Percentiles rank a stretch among this genome's conserved stretches.
These are phyloP conservation scores for Anastatus disparis DNA, from an alignment of 1,140 invertebrate genomes.

Conservation along the genomic window DNA sequence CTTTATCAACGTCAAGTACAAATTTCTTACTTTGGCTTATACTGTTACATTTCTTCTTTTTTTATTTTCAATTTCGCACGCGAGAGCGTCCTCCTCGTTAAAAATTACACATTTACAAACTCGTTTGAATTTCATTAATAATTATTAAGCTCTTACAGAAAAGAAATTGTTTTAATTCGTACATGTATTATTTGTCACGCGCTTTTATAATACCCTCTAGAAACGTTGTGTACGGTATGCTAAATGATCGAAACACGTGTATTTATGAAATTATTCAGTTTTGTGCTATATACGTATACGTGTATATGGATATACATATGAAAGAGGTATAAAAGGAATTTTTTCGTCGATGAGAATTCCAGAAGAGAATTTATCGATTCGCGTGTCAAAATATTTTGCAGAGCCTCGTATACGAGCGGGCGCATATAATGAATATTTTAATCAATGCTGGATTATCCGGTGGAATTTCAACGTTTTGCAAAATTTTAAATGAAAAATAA, in stretches of 20 bases:
- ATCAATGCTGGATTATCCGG: not conserved
- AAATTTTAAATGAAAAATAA: not conserved
- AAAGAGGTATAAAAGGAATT: not conserved
- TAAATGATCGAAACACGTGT: not conserved
- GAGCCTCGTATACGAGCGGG: too few relatives aligned
- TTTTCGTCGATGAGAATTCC: not conserved
- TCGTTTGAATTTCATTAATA: not conserved
- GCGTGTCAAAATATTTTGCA: conserved; percentile 13
- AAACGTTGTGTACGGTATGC: not conserved
- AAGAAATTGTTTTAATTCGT: conserved; percentile 2
- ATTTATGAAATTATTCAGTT: not conserved
- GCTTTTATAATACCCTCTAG: too few relatives aligned
- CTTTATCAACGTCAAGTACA: not conserved
- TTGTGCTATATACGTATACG: too few relatives aligned
- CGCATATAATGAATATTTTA: conserved; percentile 5
- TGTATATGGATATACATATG: too few relatives aligned
- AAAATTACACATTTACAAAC: not conserved
- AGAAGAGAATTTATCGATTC: conserved; percentile 7
- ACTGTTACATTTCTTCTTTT: too few relatives aligned
- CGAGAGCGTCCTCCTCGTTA: not conserved
- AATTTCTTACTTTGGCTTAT: too few relatives aligned
- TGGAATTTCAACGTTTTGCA: not conserved
- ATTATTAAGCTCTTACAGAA: not conserved
- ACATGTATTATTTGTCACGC: not conserved
- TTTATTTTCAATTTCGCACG: too few relatives aligned